Base-by-base conservation (phyloP, 1,140 invertebrate species). In the Lerema accius region DNA sequence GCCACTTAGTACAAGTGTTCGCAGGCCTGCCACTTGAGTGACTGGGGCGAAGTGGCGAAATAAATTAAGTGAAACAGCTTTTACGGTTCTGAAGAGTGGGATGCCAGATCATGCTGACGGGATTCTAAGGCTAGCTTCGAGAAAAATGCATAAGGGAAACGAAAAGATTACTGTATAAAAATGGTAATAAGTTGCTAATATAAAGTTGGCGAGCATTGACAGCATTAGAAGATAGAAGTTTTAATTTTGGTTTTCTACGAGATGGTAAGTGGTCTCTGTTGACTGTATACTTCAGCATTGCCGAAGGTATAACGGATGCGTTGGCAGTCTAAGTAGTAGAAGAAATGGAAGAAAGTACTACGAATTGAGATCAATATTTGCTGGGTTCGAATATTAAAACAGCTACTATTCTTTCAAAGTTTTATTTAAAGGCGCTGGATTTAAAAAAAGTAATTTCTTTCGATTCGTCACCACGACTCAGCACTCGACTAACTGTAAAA, bases 1-100 rank as follows among this genome's bases (percentile, higher is more conserved):
- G 46, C 61, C 69, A 71, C 69, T 67, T 71, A 61, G 46, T 50
- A 63, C 60, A 48, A 67, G 65, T 60, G 59, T 55, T 60, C 35
- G 37, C 11, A 55, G 53, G 49, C 35, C n/a, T 58, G 39, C 35
- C 66, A 60, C 60, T 59, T 40, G 45, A 65, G 28, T 58, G 50
- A 56, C 35, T 32, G 15, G 40, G 51, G 51, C 3, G 23, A 58
- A 58, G 53, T 58, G 26, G 60, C 40, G 59, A 65, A 62, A 65
- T 65, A 69, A 66, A 69, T 65, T 61, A 61, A 63, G 61, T 32
- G 35, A 37, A 11, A 37, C 35, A 37, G 35, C 35, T 37, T 37
- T 37, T 37, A 37, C 35, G 35, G 11, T 37, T 11, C 35, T 11
- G 35, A 11, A 37, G 28, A 32, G 28, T 37, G 35, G 10, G n/a